Base-by-base conservation (phyloP, 1,140 invertebrate genomes). In the Brachionus rubens region DNA sequence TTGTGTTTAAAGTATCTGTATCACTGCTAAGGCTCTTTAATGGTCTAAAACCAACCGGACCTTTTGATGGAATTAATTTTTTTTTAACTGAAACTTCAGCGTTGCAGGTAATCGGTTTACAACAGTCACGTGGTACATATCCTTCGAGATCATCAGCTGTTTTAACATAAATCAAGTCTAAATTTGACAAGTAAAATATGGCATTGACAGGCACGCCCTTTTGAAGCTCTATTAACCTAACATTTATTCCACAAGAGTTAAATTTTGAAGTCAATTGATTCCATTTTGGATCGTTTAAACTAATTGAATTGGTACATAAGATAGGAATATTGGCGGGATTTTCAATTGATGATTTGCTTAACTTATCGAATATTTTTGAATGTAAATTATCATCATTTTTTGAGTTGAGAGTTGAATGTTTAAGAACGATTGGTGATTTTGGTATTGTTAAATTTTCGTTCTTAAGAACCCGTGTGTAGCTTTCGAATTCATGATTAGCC, bases 121-220 rank as follows among this genome's bases (percentile, higher is more conserved):
- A 72, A 36, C 68, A 72, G 28, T 72, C 47, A 4, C 68, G 43
- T 28, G 68, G 68, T 33, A 72, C 68, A 24, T 72, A 72, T 24
- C 68, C 68, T 30, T 72, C 68, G 6, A 72, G 7, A 26, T 72
- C 68, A 26, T 72, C 50, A 12, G 68, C 68, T 48, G 46, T 72
- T 72, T 54, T 48, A 7, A 72, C 68, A 41, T 72, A 72, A 26
- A 72, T 54, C 46, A 72, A 41, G 21, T 72, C 68, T 12, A 72
- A 26, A 50, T 72, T 54, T 19, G 68, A 48, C 24, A 72, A 50
- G 5, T 72, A 72, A 41, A 72, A 72, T 7, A 72, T 36, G 12
- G 68, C 68, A 28, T 48, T 54, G 21, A 72, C 46, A 19, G 68
- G 68, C 10, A 72, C 68, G 12, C 50, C 46, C 50, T 54, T 72